Conservation (phyloP, 2,797 vertebrate species). For the Cyprinella venusta region DNA sequence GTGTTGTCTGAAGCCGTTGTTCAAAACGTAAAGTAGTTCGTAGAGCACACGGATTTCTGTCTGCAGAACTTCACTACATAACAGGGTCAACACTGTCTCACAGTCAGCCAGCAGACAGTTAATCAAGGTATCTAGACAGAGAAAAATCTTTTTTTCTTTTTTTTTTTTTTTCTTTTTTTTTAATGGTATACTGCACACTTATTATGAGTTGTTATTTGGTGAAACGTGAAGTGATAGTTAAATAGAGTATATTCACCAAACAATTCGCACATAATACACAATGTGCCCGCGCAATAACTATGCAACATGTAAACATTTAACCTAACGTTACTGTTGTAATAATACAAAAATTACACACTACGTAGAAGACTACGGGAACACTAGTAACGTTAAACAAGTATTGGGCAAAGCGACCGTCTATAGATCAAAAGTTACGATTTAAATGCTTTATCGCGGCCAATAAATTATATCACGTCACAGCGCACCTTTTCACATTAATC, state of each 20-base stretch:
- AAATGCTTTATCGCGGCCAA: neutral
- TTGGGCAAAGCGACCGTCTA: neutral
- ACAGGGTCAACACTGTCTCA: constrained; percentile 61
- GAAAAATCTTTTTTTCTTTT: too few relatives aligned
- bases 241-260: neutral
- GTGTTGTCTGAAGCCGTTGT: constrained; percentile 80
- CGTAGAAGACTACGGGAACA: neutral
- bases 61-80: constrained; percentile 76
- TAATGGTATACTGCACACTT: neutral
- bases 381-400: neutral
- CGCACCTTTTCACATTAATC: neutral
- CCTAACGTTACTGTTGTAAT: neutral
- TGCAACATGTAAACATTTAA: neutral
- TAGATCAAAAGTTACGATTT: neutral
- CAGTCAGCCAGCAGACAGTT: constrained; percentile 68
- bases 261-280: neutral
- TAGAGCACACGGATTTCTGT: constrained; percentile 82
- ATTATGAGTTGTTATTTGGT: neutral
- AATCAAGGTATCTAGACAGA: constrained; percentile 70
- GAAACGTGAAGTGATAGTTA: neutral
- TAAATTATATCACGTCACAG: neutral
- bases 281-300: too few relatives aligned
- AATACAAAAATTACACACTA: neutral
- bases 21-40: constrained; percentile 79
- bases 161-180: too few relatives aligned